Evolutionary conservation across 1,140 invertebrate genomes (phyloP), one percentile per base, ranked within the genome.

Genomic region (Lineus longissimus): DNA sequence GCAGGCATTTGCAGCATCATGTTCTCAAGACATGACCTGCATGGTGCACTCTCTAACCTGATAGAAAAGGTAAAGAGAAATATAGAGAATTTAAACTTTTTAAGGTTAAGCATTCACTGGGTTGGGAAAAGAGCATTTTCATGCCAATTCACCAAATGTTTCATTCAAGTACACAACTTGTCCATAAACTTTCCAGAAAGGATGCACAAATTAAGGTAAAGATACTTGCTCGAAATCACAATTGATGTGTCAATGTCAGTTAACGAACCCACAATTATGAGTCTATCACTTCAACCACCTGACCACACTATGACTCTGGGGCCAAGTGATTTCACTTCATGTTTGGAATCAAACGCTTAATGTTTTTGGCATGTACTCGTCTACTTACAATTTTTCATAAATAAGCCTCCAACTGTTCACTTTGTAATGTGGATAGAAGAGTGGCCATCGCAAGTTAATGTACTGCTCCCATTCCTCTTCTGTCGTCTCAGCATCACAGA

Each of bases 381-480:
- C n/a, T 63, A 77, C 82, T 82, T 81, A 85, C 84, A 84, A 70
- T 73, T 85, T 84, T 56, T 85, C 77, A 73, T 88, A 89, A 0
- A 88, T 85, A 73, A 88, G 87, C 68, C 90, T 90, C 91, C 91
- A 94, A 78, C 91, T 87, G n/a, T 86, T 84, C 57, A 87, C 84
- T 51, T 75, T 70, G 67, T 80, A 82, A 55, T 91, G 81, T n/a
- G 90, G 88, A 62, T 87, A 85, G 76, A 90, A 94, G 2, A 95
- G 84, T 51, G 92, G 92, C 91, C 92, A 95, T 59, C 91, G 84
- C 43, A 86, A 81, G 63, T 85, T 85, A 0, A 90, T 87, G 72
- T 90, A 91, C 40, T 85, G 82, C 61, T 88, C 85, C 93, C 92
- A 95, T 71, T 89, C 87, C 31, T 88, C 85, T 41, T 88, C 85